Evolutionary conservation across 1,140 invertebrate genomes (phyloP).

Genomic region (Pentalonia nigronervosa): DNA sequence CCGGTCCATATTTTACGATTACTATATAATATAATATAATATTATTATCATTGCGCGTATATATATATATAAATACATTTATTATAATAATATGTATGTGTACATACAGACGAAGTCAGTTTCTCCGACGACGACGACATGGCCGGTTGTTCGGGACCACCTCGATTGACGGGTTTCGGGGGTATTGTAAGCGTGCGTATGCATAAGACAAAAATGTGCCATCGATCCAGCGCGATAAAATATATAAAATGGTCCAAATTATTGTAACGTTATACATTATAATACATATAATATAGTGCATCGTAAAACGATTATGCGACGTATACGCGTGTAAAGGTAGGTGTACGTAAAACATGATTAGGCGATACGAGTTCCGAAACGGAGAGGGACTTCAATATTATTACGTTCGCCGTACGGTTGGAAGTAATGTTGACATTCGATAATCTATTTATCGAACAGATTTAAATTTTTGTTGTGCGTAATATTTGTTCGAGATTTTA

Average conservation of each 20-base stretch:
- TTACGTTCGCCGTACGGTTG: not conserved
- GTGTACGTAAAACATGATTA: not conserved
- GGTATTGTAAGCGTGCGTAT: not conserved
- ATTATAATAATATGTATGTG: not conserved
- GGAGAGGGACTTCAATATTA: not conserved
- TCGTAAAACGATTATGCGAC: not conserved
- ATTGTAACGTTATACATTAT: not conserved
- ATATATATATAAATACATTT: no score
- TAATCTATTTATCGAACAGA: not conserved
- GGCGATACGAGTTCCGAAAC: not conserved
- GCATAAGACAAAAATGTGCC: not conserved
- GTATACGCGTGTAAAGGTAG: no score
- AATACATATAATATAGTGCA: not conserved
- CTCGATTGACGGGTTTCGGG: not conserved
- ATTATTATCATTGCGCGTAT: not conserved
- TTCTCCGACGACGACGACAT: not conserved
- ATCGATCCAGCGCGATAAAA: not conserved
- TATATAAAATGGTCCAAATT: not conserved
- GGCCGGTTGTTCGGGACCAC: not conserved
- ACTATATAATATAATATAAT: conserved; percentile 13
- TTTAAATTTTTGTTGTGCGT: no score
- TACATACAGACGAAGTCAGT: not conserved
- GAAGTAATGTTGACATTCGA: not conserved
- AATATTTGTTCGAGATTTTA: no score
- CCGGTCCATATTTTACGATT: conserved; percentile 51